Conservation (phyloP, 2,797 vertebrate genomes). For the Sparus aurata region DNA sequence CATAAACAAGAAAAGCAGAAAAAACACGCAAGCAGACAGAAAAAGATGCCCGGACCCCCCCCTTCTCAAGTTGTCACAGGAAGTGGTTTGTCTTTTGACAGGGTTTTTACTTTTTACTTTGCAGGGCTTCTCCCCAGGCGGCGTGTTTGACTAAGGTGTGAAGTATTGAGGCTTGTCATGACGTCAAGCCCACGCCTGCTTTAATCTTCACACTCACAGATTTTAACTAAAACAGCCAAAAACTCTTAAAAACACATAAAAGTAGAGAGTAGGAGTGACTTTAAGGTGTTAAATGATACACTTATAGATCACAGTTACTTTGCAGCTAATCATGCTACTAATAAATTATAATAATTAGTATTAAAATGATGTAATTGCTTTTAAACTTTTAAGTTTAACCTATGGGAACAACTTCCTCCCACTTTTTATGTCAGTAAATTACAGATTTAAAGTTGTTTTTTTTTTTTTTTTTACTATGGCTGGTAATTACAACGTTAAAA, state of each 20-base stretch:
- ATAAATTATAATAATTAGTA: neutral
- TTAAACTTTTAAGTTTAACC: constrained; percentile 4
- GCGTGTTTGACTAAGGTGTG: constrained; percentile 63
- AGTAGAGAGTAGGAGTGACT: neutral
- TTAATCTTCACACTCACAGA: constrained; percentile 11
- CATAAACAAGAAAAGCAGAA: constrained; percentile 8
- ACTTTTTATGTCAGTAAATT: neutral
- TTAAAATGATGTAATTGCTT: neutral
- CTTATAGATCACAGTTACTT: neutral
- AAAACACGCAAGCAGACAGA: constrained; percentile 1
- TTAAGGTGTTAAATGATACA: neutral
- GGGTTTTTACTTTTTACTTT: constrained; percentile 43
- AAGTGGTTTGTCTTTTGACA: constrained; percentile 55
- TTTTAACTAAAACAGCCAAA: constrained; percentile 3
- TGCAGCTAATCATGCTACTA: neutral
- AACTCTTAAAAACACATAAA: constrained; percentile 7
- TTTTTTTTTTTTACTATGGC: neutral
- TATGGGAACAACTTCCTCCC: neutral
- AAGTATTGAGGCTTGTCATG: constrained; percentile 46
- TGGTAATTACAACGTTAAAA: neutral
- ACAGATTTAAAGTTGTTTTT: neutral
- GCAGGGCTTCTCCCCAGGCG: constrained; percentile 23
- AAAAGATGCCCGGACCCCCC: constrained; percentile 36
- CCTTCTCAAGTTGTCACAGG: constrained; percentile 46
- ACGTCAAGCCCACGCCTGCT: constrained; percentile 36